Evolutionary conservation across 1,140 invertebrate species (phyloP), one percentile per base, ranked within the genome.

Genomic region (Trachelipus rathkii): DNA sequence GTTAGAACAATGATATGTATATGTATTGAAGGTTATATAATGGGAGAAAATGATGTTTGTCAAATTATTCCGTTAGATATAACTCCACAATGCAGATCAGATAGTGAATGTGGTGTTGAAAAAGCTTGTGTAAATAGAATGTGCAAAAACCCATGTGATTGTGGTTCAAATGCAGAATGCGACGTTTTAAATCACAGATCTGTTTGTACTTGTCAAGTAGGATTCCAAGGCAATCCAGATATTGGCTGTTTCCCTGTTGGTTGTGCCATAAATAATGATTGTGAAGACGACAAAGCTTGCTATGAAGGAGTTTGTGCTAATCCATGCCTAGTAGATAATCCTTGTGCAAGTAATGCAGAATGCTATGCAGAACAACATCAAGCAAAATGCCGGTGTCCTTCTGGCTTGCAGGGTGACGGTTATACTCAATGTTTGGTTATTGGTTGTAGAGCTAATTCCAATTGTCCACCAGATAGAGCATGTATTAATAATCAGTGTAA

Each of bases 401-500:
- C 89, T 78, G 93, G 94, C 69, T 93, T 91, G 81, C 88, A 92
- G 79, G 93, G 93, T 53, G 92, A 95, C 86, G 90, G 93, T 2
- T 89, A 89, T 76, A 88, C 73, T 23, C 88, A 90, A 73, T 95
- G 94, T 82, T 87, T 88, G 75, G 87, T 92, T 9, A 89, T 95
- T 66, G 95, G 93, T n/a, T 96, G 95, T 85, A 89, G 90, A 81
- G 91, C 91, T 74, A 94, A 95, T 84, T 91, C 91, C 76, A 94
- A 96, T 78, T 97, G 95, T 86, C 92, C 94, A 0, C 86, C 87
- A 45, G 91, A 95, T 81, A 90, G 91, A 83, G 90, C 92, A 79
- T 97, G 95, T 83, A 89, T 92, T 67, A 94, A 94, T 80, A 90
- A 90, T 72, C 92, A 94, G 82, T 97, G 95, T 85, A 89, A 93